Evolutionary conservation across 2,888 invertebrate species (phyloP), one percentile per base, ranked within the genome.

Genomic region (Oscheius onirici): DNA sequence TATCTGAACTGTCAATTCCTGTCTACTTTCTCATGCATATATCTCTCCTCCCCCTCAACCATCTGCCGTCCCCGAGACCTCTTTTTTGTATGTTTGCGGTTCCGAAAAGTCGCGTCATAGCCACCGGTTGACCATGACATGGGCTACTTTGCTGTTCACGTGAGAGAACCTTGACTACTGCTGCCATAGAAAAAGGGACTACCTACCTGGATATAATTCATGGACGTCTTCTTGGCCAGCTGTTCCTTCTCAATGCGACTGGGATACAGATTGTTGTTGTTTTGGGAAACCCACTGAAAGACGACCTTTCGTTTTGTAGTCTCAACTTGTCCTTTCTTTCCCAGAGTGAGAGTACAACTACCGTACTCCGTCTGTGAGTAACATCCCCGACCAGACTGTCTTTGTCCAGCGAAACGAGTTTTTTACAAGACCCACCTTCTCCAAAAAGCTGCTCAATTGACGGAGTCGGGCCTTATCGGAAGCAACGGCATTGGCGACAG

Each of bases 181-280:
- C 26, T 41, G 54, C 49, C 11, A 34, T 17, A 34, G 34, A 8
- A 8, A 34, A 3, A 34, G 8, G 28, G 40, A 3, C 34, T 15
- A 40, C 8, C 68, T 17, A 79, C 79, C 74, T 78, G 77, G 3
- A 63, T 68, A 63, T 73, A 74, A 41, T 73, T 69, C 61, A 76
- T 69, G 13, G 43, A 43, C 61, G 74, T 55, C 40, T 78, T 69
- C 46, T 28, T 34, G 20, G 77, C 79, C 22, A 79, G 60, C 40
- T 61, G 61, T 40, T 79, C 79, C 69, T 79, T 79, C 55, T 74
- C 69, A 11, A 73, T 71, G 44, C 77, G 51, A 13, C 58, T 73
- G 51, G 79, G 79, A 26, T 79, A 79, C 52, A 79, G 71, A 52
- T 79, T 78, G 65, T 71, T 67, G 44, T 54, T 70, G 65, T 71